Evolutionary conservation across 1,140 invertebrate genomes (phyloP), one percentile per base, ranked within the genome.

Genomic region (Trachymyrmex cornetzi): DNA sequence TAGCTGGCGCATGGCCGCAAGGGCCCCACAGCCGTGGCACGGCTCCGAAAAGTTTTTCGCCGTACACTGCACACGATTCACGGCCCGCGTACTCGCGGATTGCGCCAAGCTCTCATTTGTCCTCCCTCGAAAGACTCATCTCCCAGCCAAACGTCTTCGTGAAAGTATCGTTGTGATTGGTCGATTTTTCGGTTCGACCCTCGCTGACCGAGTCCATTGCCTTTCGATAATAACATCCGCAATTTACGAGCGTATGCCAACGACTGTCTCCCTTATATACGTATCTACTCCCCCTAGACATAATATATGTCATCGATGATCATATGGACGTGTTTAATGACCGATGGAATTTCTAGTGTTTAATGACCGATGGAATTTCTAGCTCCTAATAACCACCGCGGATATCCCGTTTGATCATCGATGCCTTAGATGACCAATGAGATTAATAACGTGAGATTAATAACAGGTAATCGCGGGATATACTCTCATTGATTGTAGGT

Each of bases 1-100:
- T 93, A 92, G 91, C 86, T 88, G 85, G 92, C 93, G 92, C 93
- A 92, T 93, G 92, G 89, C 93, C 90, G 88, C 90, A 92, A 90
- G 91, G 80, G 87, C 38, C 86, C 89, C 77, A 86, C 91, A 82
- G 48, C 74, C 89, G 88, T 77, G 88, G 67, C 75, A 64, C 71
- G 50, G 44, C 55, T 30, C 92, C 91, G 88, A 92, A 92, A 90
- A 93, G 86, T 92, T 93, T 89, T 85, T 53, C 66, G 90, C 92
- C 88, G 84, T 86, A 86, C 55, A 84, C 86, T 63, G 69, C n/a
- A 89, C 88, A 86, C 77, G 84, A 82, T 85, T 80, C 87, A 71
- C 75, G 16, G 27, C 34, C 6, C 24, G 75, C 75, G 74, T 61
- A 30, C 4, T 38, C 27, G 30, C 75, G 27, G 48, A 67, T 67